phyloP scores from a whole-genome alignment of 2,888 invertebrate genomes.

The Meloe dianella region DNA sequence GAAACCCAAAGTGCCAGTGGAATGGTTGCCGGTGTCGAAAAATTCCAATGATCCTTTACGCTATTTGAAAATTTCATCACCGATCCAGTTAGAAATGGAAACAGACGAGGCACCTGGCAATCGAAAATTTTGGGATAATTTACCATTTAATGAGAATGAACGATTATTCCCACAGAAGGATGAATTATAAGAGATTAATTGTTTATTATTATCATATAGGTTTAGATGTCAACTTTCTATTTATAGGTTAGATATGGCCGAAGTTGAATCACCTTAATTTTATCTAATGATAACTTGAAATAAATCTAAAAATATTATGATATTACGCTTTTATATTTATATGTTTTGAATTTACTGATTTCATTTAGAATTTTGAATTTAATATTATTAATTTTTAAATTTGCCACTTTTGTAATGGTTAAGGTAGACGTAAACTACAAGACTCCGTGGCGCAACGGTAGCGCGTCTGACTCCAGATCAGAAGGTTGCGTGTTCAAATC shows the following conservation, averaged over 20 bases:
- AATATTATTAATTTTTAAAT: too few species aligned
- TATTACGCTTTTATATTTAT: too few species aligned
- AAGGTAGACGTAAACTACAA: too few species aligned
- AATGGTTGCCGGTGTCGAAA: slow-evolving; percentile 63
- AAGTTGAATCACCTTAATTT: too few species aligned
- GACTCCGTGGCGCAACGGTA: slow-evolving; percentile 97
- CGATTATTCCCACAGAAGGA: slow-evolving; percentile 47
- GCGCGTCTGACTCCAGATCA: slow-evolving; percentile 98
- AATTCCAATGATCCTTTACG: slow-evolving; percentile 57
- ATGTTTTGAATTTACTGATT: too few species aligned
- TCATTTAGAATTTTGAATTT: too few species aligned
- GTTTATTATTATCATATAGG: too few species aligned
- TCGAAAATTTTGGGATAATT: slow-evolving; percentile 67
- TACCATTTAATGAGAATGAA: slow-evolving; percentile 68
- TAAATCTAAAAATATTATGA: too few species aligned
- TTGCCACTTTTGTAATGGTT: too few species aligned
- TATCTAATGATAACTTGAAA: too few species aligned
- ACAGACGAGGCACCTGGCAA: slow-evolving; percentile 62
- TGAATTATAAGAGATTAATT: not conserved
- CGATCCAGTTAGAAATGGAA: slow-evolving; percentile 60
- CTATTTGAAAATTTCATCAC: slow-evolving; percentile 64
- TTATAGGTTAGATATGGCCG: too few species aligned
- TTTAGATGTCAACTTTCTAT: too few species aligned
- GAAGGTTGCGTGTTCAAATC: slow-evolving; percentile 98
- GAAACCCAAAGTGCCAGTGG: slow-evolving; percentile 29